Evolutionary conservation across 2,113 vertebrate genomes (phyloP).

Genomic region (Thymallus thymallus): DNA sequence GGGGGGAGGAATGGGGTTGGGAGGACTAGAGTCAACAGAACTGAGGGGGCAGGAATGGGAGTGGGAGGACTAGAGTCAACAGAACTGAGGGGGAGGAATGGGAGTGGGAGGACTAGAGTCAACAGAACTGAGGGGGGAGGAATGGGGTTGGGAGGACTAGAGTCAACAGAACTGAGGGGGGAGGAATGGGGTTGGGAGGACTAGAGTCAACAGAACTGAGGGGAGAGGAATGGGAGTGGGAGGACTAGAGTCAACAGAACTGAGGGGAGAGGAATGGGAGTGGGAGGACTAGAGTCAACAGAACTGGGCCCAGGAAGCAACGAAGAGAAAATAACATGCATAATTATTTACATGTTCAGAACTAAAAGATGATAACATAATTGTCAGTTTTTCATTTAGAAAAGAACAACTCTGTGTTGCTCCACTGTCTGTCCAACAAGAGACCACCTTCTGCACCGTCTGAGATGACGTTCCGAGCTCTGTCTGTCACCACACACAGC

Average conservation of each 20-base stretch:
- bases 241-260: constrained; percentile 60
- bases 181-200: no score
- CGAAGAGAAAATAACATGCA: constrained; percentile 52
- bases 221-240: constrained; percentile 18
- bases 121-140: no score
- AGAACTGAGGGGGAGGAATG: no score
- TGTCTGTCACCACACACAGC: not conserved
- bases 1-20: no score
- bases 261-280: constrained; percentile 1
- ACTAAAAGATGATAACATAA: constrained; percentile 68
- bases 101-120: no score
- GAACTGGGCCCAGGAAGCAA: constrained; percentile 48
- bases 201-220: no score
- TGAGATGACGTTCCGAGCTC: no score
- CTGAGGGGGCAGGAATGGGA: no score
- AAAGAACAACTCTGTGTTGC: not conserved
- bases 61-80: no score
- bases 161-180: no score
- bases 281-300: constrained; percentile 62
- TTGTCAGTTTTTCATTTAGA: constrained; percentile 7
- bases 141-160: no score
- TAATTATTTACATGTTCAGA: constrained; percentile 76
- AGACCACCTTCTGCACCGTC: not conserved
- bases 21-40: no score
- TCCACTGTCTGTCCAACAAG: not conserved